A percentile compares a stretch with the other conserved stretches of the same genome.
These are phyloP conservation scores for Mesochorus sp. DNA, from an alignment of 2,888 invertebrate genomes.

Conservation along the genomic window DNA sequence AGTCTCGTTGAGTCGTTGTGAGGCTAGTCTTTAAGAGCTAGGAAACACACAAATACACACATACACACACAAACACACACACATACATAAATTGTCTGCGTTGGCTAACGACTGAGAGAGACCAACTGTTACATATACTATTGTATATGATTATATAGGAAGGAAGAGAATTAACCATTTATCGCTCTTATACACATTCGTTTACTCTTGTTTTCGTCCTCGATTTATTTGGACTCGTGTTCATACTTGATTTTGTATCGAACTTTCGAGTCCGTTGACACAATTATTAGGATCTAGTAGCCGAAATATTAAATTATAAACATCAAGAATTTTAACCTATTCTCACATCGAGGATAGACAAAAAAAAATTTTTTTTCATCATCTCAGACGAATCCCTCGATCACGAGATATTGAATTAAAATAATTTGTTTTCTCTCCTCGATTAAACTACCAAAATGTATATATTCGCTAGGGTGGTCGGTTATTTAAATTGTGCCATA, in stretches of 20 bases:
- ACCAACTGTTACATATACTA: slow-evolving; percentile 81
- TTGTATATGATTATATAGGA: slow-evolving; percentile 79
- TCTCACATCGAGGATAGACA: slow-evolving; percentile 23
- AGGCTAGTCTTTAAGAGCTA: no score
- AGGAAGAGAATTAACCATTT: slow-evolving; percentile 54
- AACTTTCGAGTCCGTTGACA: slow-evolving; percentile 76
- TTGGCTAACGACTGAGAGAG: slow-evolving; percentile 79
- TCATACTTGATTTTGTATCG: slow-evolving; percentile 68
- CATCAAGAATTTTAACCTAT: slow-evolving; percentile 13
- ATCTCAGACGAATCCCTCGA: no score
- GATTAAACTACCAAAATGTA: no score
- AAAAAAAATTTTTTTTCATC: no score
- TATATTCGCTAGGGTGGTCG: no score
- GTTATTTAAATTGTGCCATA: no score
- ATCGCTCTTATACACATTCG: slow-evolving; percentile 39
- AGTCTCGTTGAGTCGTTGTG: slow-evolving; percentile 28
- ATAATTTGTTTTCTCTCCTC: no score
- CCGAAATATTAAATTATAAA: slow-evolving; percentile 57
- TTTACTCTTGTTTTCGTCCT: slow-evolving; percentile 49
- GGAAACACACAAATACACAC: no score
- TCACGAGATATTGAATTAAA: no score
- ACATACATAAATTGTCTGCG: no score
- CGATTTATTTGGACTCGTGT: slow-evolving; percentile 69
- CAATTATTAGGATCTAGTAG: slow-evolving; percentile 60
- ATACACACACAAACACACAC: no score